Base-by-base conservation (phyloP, 2,113 vertebrate species). In the Aphyosemion australe region DNA sequence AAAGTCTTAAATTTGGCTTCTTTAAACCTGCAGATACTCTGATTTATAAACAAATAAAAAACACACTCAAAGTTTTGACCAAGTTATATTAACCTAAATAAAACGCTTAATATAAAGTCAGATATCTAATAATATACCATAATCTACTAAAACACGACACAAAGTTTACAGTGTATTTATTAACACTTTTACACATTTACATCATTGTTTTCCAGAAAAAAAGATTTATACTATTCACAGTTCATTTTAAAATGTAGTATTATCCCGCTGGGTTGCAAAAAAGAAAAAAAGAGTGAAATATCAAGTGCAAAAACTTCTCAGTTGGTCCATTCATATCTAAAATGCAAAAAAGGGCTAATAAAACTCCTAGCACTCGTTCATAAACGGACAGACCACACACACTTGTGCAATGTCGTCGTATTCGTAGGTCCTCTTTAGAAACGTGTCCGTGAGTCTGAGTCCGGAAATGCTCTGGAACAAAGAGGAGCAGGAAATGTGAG, bases 361-460 rank as follows among this genome's bases (percentile, higher is more conserved):
- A 76, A 65, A 51, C 1, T 9, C 15, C 64, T 84, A 97, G 81
- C 82, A 90, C 87, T 94, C 93, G 13, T 91, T 89, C 49, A 89
- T 80, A 71, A 92, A 94, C 3, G 96, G 96, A 65, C 95, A 96
- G 74, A 99, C 93, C 67, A 99, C 97, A 73, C 96, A 98, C 81
- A 99, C 97, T 85, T 99, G 97, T 32, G 96, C 97, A 1, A 99
- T 95, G 87, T 99, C 97, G 48, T 99, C 97, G 0, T 99, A 98
- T 51, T 99, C 97, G 0, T 99, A 99, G 0, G 97, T 99, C 89
- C 97, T 95, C 92, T 98, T 98, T 91, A 99, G 89, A 89, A 98
- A 99, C 0, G 95, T 98, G 69, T 99, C 97, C 2, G 95, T 99
- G 43, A 99, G 93, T 89, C 97, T 93, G 80, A 98, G 84, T 55